phyloP scores from a whole-genome alignment of 2,888 invertebrate genomes.

The Andrena bucephala region DNA sequence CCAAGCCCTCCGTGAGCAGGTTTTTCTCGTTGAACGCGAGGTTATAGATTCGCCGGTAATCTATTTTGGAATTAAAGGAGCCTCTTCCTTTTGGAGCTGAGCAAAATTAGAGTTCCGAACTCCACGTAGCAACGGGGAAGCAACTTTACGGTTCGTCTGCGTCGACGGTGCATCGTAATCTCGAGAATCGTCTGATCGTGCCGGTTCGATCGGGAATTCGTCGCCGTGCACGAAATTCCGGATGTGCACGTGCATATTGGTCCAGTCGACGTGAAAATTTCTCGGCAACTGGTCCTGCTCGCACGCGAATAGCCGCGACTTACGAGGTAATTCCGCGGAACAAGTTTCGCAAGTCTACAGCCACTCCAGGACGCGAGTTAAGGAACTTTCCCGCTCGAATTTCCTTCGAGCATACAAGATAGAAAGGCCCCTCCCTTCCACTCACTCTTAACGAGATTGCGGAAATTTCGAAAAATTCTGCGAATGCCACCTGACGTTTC shows the following conservation, averaged over 20 bases:
- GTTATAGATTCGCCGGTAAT: constrained; percentile 34
- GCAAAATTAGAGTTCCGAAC: constrained; percentile 26
- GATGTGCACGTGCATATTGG: constrained; percentile 46
- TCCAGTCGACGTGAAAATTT: constrained; percentile 64
- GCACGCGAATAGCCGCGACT: constrained; percentile 58
- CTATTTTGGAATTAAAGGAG: constrained; percentile 34
- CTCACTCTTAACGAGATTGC: constrained; percentile 45
- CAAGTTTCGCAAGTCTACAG: constrained; percentile 69
- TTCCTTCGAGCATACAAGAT: constrained; percentile 55
- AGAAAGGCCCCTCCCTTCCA: neutral
- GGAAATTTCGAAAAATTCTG: constrained; percentile 56
- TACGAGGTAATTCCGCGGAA: constrained; percentile 71
- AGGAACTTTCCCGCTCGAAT: constrained; percentile 65
- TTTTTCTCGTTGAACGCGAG: constrained; percentile 4
- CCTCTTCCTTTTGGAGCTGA: constrained; percentile 5
- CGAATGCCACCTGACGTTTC: constrained; percentile 36
- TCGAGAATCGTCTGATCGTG: constrained; percentile 58
- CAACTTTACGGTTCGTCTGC: constrained; percentile 63
- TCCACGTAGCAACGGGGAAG: constrained; percentile 19
- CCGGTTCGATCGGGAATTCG: constrained; percentile 56
- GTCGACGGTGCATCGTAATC: constrained; percentile 53
- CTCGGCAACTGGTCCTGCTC: constrained; percentile 33
- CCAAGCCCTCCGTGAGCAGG: neutral
- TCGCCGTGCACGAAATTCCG: constrained; percentile 51
- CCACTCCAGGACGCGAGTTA: constrained; percentile 66